phyloP scores from a whole-genome alignment of 1,140 invertebrate species.

The Uloborus diversus region DNA sequence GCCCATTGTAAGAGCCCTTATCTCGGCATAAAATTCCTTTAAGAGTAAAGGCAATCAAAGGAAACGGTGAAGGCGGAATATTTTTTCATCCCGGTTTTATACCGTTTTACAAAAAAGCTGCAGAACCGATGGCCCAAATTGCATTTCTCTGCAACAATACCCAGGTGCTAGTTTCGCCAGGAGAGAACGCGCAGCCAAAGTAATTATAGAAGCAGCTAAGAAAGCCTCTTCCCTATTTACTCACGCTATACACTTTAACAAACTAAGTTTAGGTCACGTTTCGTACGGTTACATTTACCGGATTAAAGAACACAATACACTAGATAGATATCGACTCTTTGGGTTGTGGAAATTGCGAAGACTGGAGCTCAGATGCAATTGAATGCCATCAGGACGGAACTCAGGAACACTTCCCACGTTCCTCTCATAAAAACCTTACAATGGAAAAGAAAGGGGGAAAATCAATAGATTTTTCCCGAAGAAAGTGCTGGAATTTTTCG shows the following conservation, averaged over 20 bases:
- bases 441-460: constrained; percentile 13
- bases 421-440: constrained; percentile 42
- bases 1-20: too few relatives aligned
- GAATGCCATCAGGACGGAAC: constrained; percentile 50
- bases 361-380: constrained; percentile 50
- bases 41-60: background rate
- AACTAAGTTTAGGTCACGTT: constrained; percentile 55
- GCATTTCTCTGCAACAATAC: constrained; percentile 10
- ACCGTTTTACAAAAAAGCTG: constrained; percentile 3
- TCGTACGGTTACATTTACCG: constrained; percentile 49
- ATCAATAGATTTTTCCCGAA: constrained; percentile 21
- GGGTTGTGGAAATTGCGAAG: constrained; percentile 39
- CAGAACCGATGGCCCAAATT: background rate
- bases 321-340: constrained; percentile 56
- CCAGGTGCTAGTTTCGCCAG: constrained; percentile 32
- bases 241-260: constrained; percentile 54
- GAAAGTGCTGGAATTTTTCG: constrained; percentile 33
- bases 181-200: constrained; percentile 9
- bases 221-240: constrained; percentile 51
- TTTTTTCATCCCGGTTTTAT: background rate
- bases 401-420: constrained; percentile 51
- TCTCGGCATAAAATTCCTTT: background rate
- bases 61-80: background rate
- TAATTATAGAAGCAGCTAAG: constrained; percentile 49
- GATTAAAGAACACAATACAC: constrained; percentile 56